Evolutionary conservation across 2,797 vertebrate genomes (phyloP), one percentile per base, ranked within the genome.

Genomic region (Halcyon badia): DNA sequence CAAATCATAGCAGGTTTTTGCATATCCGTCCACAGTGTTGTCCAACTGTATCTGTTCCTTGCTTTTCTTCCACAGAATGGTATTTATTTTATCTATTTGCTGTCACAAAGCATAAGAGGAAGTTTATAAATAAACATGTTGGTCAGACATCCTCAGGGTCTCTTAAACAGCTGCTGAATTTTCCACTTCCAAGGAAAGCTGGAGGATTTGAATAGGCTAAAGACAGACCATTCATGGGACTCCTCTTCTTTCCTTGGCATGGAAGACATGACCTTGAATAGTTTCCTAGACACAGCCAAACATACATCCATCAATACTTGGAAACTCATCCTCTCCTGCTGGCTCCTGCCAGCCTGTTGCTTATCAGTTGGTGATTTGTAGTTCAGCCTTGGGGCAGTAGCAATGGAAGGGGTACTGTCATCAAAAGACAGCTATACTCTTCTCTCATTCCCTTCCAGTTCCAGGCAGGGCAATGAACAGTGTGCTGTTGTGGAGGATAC

Each of bases 131-230:
- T 44, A 31, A 66, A 44, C 11, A 16, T 24, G 33, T 72, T 94
- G 89, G 68, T 91, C 82, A 87, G 66, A 68, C 30, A 57, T 75
- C 60, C 60, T 93, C 49, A 65, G 64, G 41, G 70, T 87, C 48
- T 91, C 65, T 87, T 64, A 73, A 85, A 56, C 39, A 89, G 78
- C 64, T 94, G 64, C 87, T 85, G 65, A 85, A 21, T 15, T 92
- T 89, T 94, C 64, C 16, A 31, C 48, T 94, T 92, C 26, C 49
- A 85, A 80, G 51, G 70, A 81, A 90, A 94, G 25, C 56, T 87
- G 56, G 15, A 5, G 5, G 4, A 65, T 89, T 71, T 80, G 48
- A 73, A 73, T 31, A 85, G 52, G 14, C 7, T 61, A 52, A 46
- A 87, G 39, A 42, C 39, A 87, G 42, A 39, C 17, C 46, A 26